A percentile compares a stretch with the other conserved stretches of the same genome.
Conservation (phyloP, 2,888 invertebrate genomes). For the Agriopis leucophaearia region DNA sequence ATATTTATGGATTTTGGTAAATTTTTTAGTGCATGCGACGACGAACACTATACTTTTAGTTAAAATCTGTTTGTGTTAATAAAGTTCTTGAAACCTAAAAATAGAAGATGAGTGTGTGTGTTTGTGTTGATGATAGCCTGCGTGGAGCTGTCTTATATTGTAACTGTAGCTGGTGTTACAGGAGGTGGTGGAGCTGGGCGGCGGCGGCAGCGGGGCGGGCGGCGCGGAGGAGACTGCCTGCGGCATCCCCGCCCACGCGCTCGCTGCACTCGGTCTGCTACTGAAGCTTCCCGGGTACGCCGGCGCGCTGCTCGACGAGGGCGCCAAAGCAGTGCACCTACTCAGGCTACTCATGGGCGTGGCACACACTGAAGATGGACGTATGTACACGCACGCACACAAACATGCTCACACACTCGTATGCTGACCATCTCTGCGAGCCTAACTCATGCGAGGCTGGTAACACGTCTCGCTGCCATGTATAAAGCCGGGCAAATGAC, state of each 20-base stretch:
- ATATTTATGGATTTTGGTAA: too few relatives aligned
- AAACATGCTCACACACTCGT: neutral
- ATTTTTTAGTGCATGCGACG: too few relatives aligned
- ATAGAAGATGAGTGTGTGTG: neutral
- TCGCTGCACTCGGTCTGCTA: slow-evolving; percentile 96
- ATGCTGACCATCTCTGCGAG: neutral
- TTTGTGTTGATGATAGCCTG: neutral
- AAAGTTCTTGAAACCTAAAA: too few relatives aligned
- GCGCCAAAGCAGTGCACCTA: slow-evolving; percentile 94
- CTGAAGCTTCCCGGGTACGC: slow-evolving; percentile 96
- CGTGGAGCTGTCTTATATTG: slow-evolving; percentile 15
- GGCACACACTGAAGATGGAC: slow-evolving; percentile 96
- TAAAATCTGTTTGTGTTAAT: too few relatives aligned
- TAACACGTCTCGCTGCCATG: too few relatives aligned
- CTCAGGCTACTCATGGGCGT: slow-evolving; percentile 95
- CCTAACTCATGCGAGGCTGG: too few relatives aligned
- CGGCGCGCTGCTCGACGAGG: slow-evolving; percentile 93
- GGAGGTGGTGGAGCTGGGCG: slow-evolving; percentile 77
- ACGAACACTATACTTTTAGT: too few relatives aligned
- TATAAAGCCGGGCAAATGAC: too few relatives aligned
- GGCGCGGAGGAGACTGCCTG: slow-evolving; percentile 67
- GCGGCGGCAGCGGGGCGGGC: slow-evolving; percentile 70
- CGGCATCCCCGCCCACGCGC: slow-evolving; percentile 94
- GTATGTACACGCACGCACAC: slow-evolving; percentile 62
- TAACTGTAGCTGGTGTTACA: slow-evolving; percentile 40